Base-by-base conservation (phyloP, 2,113 vertebrate genomes). In the Oophaga pumilio region DNA sequence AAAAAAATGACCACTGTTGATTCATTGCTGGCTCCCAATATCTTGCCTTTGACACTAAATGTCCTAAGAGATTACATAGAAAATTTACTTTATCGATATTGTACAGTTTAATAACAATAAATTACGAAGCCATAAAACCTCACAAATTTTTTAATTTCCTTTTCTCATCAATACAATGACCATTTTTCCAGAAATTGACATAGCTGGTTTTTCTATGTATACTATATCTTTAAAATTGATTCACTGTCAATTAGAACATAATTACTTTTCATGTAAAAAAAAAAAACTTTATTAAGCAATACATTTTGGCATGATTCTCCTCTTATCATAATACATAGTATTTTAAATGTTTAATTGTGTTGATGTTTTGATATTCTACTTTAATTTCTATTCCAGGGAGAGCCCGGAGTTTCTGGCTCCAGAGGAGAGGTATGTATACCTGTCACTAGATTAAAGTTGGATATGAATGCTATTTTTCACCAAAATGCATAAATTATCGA, bases 401-500 rank as follows among this genome's bases (percentile, higher is more conserved):
- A 93, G 87, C 85, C 89, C 89, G 97, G 98, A 77, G 87, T 91
- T 80, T 84, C 57, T 18, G 98, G 98, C 91, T 88, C 89, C 78
- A 96, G 88, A 93, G 98, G 97, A 94, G 96, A 97, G 95, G 98
- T 99, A 95, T 69, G 95, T 93, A 76, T 87, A 83, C 89, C 79
- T 8, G 14, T 20, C 18, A 79, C 15, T 11, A 53, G 7, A 15
- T 12, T 74, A 56, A 76, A 68, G 20, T 1, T 78, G 20, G 22
- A 24, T 66, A n/a, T 66, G 3, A 56, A 56, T n/a, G 10, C 62
- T n/a, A 3, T 8, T 8, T 62, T 5, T 22, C 5, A 62, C 0
- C 6, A 9, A 62, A 62, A 62, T 22, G 7, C 33, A 43, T 43
- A 43, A 1, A 43, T 43, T 0, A 43, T 43, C 3, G 1, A 5